phyloP scores from a whole-genome alignment of 2,888 invertebrate genomes.

The Venusia cambrica region DNA sequence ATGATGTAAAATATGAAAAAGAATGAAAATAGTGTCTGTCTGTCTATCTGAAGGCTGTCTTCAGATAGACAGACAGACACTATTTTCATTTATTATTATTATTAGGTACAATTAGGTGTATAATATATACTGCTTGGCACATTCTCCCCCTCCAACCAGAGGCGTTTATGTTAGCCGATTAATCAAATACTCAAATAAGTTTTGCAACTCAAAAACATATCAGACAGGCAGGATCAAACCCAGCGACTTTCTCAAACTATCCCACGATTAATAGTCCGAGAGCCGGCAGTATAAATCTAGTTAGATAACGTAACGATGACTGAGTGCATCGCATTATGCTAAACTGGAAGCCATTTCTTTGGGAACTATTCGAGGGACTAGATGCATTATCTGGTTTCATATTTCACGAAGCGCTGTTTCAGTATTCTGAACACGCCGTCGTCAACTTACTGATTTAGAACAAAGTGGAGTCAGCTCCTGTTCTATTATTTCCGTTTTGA shows the following conservation, averaged over 20 bases:
- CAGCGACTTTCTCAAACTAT: constrained; percentile 42
- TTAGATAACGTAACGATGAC: constrained; percentile 66
- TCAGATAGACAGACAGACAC: no score
- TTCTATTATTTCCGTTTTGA: constrained; percentile 17
- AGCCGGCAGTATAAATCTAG: constrained; percentile 55
- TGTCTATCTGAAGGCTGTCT: no score
- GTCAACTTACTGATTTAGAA: constrained; percentile 34
- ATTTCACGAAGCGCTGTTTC: constrained; percentile 50
- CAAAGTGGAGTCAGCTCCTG: constrained; percentile 23
- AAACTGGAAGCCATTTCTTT: constrained; percentile 61
- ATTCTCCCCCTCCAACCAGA: constrained; percentile 2
- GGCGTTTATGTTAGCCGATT: constrained; percentile 13
- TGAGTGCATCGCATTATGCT: constrained; percentile 63
- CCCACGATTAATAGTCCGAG: constrained; percentile 49
- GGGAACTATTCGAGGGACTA: constrained; percentile 57
- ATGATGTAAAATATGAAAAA: no score
- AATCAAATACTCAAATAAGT: constrained; percentile 21
- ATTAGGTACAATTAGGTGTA: no score
- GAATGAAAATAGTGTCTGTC: no score
- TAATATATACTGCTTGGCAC: constrained; percentile 5
- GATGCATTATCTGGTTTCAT: constrained; percentile 57
- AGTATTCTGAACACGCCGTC: constrained; percentile 37
- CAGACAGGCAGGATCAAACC: constrained; percentile 32
- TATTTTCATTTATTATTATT: no score
- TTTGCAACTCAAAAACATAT: constrained; percentile 32